Conservation (phyloP, 2,888 invertebrate genomes). For the Lepetodrilus schrolli region DNA sequence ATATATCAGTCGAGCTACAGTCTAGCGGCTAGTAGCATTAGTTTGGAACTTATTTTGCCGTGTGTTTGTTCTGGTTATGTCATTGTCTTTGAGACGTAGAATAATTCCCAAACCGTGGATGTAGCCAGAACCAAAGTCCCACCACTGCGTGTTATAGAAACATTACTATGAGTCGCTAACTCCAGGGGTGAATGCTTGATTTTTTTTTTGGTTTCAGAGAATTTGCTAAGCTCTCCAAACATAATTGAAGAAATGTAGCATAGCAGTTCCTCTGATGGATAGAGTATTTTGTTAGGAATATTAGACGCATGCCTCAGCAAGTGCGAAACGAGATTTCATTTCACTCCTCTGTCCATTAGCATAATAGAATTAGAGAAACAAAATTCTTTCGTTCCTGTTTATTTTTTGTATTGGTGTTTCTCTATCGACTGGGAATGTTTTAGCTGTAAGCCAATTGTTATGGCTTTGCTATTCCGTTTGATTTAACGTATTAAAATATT, state of each 20-base stretch:
- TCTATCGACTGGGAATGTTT: no score
- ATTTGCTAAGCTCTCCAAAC: slow-evolving; percentile 10
- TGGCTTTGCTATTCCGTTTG: no score
- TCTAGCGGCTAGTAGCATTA: no score
- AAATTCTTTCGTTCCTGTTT: background rate
- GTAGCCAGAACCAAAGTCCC: no score
- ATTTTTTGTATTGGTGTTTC: no score
- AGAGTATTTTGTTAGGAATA: slow-evolving; percentile 6
- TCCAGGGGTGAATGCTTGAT: no score
- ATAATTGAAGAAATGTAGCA: slow-evolving; percentile 18
- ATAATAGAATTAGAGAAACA: slow-evolving; percentile 17
- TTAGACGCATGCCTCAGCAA: slow-evolving; percentile 9
- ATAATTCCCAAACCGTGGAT: background rate
- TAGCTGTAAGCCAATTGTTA: no score
- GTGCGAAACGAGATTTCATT: slow-evolving; percentile 5
- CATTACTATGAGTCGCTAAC: background rate
- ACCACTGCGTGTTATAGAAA: background rate
- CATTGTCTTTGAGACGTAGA: background rate
- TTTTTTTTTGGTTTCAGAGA: no score
- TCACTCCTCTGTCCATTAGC: background rate
- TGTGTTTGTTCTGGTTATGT: no score
- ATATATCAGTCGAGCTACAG: no score
- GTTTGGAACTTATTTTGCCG: no score
- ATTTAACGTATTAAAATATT: no score
- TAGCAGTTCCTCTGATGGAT: slow-evolving; percentile 6